Evolutionary conservation across 2,888 invertebrate genomes (phyloP), one percentile per base, ranked within the genome.

Genomic region (Fissipunctia ypsillon): DNA sequence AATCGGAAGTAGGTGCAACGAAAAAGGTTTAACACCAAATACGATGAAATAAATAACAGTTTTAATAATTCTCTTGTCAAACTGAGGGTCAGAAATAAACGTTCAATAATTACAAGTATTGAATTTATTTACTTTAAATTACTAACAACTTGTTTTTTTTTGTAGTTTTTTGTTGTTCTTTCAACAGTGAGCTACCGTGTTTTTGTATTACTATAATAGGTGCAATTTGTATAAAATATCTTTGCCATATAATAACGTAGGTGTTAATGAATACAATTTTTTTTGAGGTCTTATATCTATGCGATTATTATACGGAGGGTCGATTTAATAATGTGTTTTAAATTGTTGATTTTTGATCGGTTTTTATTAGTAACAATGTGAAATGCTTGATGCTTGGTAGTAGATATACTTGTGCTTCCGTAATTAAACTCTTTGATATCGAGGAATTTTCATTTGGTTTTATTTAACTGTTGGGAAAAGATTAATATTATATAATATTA

Each of bases 1-100:
- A 78, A 73, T 80, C 64, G 83, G 83, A 78, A 78, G 73, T 73
- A 73, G 60, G 38, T 56, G 31, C 67, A 78, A 50, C 59, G 38
- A 83, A 78, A 83, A 83, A 54, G 56, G 67, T 45, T 9, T 60
- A 60, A 78, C 66, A 69, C 73, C 64, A 78, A 83, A 80, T 73
- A 48, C 43, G 78, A 52, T 28, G 73, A 73, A 59, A 73, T 78
- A 69, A n/a, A 83, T 78, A 69, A 66, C 66, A 63, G 9, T 50
- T 50, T 35, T 35, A 48, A 68, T 63, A 50, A 83, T 73, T 78
- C 54, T 57, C 16, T 63, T 80, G 81, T 66, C 69, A 83, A 48
- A 5, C 0, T 0, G 81, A 83, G 60, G 81, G 84, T 85, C 84
- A 76, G 12, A 67, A 54, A 54, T 74, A 79, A 84, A 76, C 50